Conservation (phyloP, 92 coral and sea anemone species). For the Epizoanthus illoricatus region DNA sequence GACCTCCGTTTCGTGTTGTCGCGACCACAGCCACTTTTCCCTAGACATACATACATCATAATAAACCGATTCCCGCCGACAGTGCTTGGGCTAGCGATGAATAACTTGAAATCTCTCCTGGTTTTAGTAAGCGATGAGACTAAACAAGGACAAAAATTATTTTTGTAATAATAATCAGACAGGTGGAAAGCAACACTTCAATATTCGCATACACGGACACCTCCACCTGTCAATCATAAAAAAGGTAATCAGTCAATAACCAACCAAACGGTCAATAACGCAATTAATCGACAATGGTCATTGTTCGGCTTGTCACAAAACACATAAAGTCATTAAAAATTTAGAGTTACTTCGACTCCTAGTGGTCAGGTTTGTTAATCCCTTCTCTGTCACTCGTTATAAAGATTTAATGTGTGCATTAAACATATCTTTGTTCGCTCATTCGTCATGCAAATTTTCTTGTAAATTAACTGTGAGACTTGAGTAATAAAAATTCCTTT, state of each 20-base stretch:
- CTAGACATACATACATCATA: slow-evolving; percentile 84
- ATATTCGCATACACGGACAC: not conserved
- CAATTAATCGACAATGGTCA: slow-evolving; percentile 8
- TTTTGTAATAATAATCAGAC: slow-evolving; percentile 28
- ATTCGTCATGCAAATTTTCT: not conserved
- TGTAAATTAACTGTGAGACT: not conserved
- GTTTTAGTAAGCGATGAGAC: slow-evolving; percentile 17
- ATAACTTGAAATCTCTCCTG: not conserved
- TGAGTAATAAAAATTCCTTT: not conserved
- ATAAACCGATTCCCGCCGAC: slow-evolving; percentile 12
- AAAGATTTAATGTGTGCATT: slow-evolving; percentile 14
- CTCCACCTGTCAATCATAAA: slow-evolving; percentile 29
- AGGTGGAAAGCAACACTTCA: slow-evolving; percentile 21
- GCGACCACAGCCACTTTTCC: slow-evolving; percentile 73
- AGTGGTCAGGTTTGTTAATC: slow-evolving; percentile 9
- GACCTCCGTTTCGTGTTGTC: slow-evolving; percentile 60
- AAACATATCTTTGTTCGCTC: not conserved
- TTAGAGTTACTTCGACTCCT: slow-evolving; percentile 1
- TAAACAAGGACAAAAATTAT: slow-evolving; percentile 16
- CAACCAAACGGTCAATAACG: slow-evolving; percentile 31
- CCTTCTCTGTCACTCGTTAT: not conserved
- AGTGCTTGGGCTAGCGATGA: slow-evolving; percentile 7
- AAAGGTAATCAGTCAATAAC: slow-evolving; percentile 16
- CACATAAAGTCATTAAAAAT: slow-evolving; percentile 10
- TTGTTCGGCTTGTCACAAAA: slow-evolving; percentile 23